Conservation (phyloP, 2,113 vertebrate genomes). For the Hippocampus abdominalis region DNA sequence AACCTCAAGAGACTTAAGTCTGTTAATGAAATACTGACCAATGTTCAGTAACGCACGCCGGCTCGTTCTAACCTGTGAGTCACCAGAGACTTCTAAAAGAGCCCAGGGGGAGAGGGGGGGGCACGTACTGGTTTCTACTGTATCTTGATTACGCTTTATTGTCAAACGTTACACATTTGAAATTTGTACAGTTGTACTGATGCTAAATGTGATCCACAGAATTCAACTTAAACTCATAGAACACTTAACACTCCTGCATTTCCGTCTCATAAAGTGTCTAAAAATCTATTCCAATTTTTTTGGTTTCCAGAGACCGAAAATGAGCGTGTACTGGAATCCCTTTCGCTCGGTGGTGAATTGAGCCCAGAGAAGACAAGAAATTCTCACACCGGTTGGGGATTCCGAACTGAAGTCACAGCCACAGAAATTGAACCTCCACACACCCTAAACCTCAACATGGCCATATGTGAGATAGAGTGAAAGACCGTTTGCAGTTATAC, state of each 20-base stretch:
- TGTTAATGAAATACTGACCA: slow-evolving; percentile 62
- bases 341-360: slow-evolving; percentile 18
- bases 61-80: slow-evolving; percentile 49
- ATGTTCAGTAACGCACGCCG: slow-evolving; percentile 59
- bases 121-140: slow-evolving; percentile 3
- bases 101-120: neutral
- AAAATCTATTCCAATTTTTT: slow-evolving; percentile 67
- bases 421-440: slow-evolving; percentile 27
- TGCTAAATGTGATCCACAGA: slow-evolving; percentile 8
- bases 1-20: slow-evolving; percentile 50
- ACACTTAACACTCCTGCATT: slow-evolving; percentile 52
- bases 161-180: slow-evolving; percentile 7
- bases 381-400: neutral
- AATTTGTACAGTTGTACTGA: neutral
- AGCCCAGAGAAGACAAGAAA: slow-evolving; percentile 1
- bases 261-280: slow-evolving; percentile 44
- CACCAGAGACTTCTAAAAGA: slow-evolving; percentile 38
- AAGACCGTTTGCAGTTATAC: neutral
- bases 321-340: slow-evolving; percentile 50
- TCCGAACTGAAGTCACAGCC: slow-evolving; percentile 13
- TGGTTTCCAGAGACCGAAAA: slow-evolving; percentile 68
- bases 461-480: slow-evolving; percentile 13
- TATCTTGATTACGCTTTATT: slow-evolving; percentile 1
- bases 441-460: slow-evolving; percentile 23
- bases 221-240: slow-evolving; percentile 30